Conservation (phyloP, 1,140 invertebrate species). For the Ridgeia piscesae region DNA sequence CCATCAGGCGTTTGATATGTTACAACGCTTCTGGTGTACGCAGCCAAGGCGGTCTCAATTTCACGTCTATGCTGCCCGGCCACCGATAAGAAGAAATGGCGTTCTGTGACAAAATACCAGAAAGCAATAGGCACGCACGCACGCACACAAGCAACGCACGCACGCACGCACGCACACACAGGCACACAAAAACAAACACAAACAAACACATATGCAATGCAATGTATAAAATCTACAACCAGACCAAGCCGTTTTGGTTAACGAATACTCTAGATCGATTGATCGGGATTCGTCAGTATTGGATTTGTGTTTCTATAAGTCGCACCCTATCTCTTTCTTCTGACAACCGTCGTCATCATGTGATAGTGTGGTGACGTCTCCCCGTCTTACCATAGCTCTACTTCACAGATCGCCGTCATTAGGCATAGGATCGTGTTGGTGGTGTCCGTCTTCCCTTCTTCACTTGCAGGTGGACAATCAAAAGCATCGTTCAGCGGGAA, state of each 20-base stretch:
- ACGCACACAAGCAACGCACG: no score
- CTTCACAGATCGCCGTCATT: not conserved
- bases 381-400: not conserved
- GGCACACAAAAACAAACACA: no score
- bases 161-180: no score
- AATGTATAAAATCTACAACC: not conserved
- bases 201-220: not conserved
- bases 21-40: not conserved
- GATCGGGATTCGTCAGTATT: not conserved
- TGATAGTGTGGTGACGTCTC: not conserved
- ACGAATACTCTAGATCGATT: not conserved
- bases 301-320: not conserved
- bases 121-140: not conserved
- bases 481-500: not conserved
- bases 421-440: not conserved
- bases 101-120: not conserved
- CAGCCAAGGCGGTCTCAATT: not conserved
- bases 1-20: not conserved
- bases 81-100: not conserved
- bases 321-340: not conserved
- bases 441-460: no score
- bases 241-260: not conserved
- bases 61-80: not conserved
- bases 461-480: not conserved
- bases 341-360: not conserved